Evolutionary conservation across 2,797 vertebrate species (phyloP).

Genomic region (Hemitrygon akajei): DNA sequence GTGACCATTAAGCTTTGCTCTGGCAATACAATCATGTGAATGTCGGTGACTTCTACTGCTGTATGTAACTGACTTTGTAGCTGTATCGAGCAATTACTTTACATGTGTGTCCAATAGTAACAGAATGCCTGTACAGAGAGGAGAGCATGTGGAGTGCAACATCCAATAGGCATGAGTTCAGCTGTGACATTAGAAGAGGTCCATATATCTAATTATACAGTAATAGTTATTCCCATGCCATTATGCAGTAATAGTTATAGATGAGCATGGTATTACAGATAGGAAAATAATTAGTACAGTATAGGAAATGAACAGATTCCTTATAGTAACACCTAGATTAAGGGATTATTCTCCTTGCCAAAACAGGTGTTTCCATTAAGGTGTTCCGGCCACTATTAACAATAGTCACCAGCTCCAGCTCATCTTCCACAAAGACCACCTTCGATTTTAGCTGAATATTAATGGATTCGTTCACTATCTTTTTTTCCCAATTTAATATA

Average conservation of each 20-base stretch:
- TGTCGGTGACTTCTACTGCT: no score
- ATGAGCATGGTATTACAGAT: background rate
- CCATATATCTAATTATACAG: background rate
- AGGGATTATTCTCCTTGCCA: background rate
- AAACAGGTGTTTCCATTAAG: background rate
- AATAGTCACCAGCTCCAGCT: background rate
- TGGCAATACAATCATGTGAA: no score
- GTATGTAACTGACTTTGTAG: no score
- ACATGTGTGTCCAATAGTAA: background rate
- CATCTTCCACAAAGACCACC: background rate
- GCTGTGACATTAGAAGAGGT: background rate
- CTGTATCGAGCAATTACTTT: background rate
- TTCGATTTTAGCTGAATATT: background rate
- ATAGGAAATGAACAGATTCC: background rate
- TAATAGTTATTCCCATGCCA: background rate
- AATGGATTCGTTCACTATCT: background rate
- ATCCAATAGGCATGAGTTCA: background rate
- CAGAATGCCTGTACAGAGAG: background rate
- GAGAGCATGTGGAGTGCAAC: background rate
- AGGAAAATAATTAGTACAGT: background rate
- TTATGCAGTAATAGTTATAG: background rate
- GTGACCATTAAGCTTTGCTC: no score
- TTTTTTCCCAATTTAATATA: background rate
- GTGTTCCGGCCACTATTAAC: background rate
- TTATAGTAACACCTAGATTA: background rate